Evolutionary conservation across 2,888 invertebrate species (phyloP).

Genomic region (Clepsis dumicolana): DNA sequence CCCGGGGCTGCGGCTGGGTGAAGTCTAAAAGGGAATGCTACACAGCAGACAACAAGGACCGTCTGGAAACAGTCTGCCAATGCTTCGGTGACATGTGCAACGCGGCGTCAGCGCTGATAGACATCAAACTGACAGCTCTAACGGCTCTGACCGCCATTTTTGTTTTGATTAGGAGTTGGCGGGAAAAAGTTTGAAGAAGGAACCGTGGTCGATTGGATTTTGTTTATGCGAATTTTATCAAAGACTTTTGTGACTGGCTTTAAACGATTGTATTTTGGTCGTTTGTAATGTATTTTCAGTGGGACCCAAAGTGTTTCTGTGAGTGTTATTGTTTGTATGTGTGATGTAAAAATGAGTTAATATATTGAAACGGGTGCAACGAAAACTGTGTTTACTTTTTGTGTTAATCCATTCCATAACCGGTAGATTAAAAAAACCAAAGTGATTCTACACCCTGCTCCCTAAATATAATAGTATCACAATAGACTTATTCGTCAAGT

Average conservation of each 20-base stretch:
- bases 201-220: slow-evolving; percentile 8
- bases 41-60: slow-evolving; percentile 86
- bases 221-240: neutral
- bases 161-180: slow-evolving; percentile 54
- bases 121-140: slow-evolving; percentile 57
- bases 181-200: slow-evolving; percentile 44
- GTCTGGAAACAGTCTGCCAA: slow-evolving; percentile 86
- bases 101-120: slow-evolving; percentile 54
- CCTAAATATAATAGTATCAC: no score
- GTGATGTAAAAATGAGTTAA: neutral
- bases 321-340: slow-evolving; percentile 11
- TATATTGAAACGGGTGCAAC: neutral
- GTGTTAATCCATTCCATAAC: no score
- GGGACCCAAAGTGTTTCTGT: neutral
- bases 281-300: neutral
- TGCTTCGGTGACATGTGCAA: slow-evolving; percentile 88
- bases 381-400: neutral
- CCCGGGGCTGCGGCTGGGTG: slow-evolving; percentile 87
- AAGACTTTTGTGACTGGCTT: neutral
- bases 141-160: slow-evolving; percentile 51
- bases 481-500: neutral
- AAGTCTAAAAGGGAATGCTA: slow-evolving; percentile 79
- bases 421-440: no score
- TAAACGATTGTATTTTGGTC: neutral
- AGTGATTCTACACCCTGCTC: no score